Evolutionary conservation across 2,888 invertebrate species (phyloP).

Genomic region (Brachycybe producta): DNA sequence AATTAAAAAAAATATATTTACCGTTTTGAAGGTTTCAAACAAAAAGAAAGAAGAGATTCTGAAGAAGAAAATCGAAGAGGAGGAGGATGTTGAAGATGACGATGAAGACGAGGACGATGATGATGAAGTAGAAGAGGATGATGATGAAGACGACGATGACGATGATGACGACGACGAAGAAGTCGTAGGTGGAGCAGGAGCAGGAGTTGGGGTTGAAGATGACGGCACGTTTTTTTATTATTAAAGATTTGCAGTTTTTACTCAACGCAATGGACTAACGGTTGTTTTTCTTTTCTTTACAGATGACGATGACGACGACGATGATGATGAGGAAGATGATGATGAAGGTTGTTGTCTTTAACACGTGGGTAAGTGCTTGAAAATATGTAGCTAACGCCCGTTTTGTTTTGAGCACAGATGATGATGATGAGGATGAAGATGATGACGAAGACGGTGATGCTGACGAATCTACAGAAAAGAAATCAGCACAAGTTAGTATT

Average conservation of each 20-base stretch:
- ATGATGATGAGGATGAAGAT: conserved; percentile 7
- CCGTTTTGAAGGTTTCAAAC: too few relatives aligned
- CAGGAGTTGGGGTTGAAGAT: conserved; percentile 7
- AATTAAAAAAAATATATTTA: too few relatives aligned
- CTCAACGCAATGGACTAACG: background rate
- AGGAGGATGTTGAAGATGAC: conserved; percentile 11
- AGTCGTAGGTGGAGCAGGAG: background rate
- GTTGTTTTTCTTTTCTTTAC: background rate
- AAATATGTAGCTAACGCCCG: background rate
- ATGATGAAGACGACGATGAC: conserved; percentile 7
- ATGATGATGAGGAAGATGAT: conserved; percentile 7
- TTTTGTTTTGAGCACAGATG: conserved; percentile 1
- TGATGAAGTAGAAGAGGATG: conserved; percentile 9
- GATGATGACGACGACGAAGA: conserved; percentile 7
- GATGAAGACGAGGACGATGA: conserved; percentile 3
- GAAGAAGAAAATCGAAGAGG: conserved; percentile 13
- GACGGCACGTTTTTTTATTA: background rate
- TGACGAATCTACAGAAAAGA: conserved; percentile 8
- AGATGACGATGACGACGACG: too few relatives aligned
- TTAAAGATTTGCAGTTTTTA: background rate
- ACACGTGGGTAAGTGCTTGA: too few relatives aligned
- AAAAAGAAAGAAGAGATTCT: conserved; percentile 13
- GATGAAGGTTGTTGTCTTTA: too few relatives aligned
- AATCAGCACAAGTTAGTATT: background rate
- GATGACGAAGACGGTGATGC: conserved; percentile 15